A percentile compares a stretch with the other conserved stretches of the same genome.
These are phyloP conservation scores for Heliconius himera DNA, from an alignment of 1,140 invertebrate species.

Conservation along the genomic window DNA sequence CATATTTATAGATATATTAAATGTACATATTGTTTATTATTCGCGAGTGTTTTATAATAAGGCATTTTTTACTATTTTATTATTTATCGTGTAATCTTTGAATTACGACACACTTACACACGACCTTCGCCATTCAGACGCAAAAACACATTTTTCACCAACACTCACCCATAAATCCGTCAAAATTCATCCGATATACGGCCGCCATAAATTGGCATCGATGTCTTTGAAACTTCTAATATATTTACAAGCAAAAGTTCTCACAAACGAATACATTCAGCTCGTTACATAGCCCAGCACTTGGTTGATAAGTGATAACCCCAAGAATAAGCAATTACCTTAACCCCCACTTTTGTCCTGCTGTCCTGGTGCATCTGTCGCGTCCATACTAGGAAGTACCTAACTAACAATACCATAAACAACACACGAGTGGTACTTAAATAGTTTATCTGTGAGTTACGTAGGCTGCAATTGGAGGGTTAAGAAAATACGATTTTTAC, in stretches of 20 bases:
- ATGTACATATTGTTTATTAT: too few relatives aligned
- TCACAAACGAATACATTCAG: conserved; percentile 48
- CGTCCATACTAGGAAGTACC: conserved; percentile 49
- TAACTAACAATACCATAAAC: conserved; percentile 57
- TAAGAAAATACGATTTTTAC: too few relatives aligned
- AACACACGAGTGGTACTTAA: conserved; percentile 47
- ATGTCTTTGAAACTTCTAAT: conserved; percentile 29
- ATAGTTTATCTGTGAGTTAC: conserved; percentile 49
- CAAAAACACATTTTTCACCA: conserved; percentile 1
- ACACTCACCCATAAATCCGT: conserved; percentile 24
- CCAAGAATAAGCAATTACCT: conserved; percentile 51
- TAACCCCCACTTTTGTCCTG: conserved; percentile 48
- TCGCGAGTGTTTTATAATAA: too few relatives aligned
- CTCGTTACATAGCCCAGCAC: conserved; percentile 41
- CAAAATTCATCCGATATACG: conserved; percentile 35
- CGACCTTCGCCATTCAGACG: not conserved
- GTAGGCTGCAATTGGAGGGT: too few relatives aligned
- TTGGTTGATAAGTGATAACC: conserved; percentile 46
- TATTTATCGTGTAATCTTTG: too few relatives aligned
- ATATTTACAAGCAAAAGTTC: conserved; percentile 39
- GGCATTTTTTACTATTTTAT: too few relatives aligned
- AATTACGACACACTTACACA: not conserved
- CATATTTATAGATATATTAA: too few relatives aligned
- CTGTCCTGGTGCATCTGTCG: conserved; percentile 47
- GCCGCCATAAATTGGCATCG: conserved; percentile 32